These are phyloP conservation scores for Saimiri boliviensis DNA, from an alignment of 2,113 vertebrate species.

Conservation along the genomic window DNA sequence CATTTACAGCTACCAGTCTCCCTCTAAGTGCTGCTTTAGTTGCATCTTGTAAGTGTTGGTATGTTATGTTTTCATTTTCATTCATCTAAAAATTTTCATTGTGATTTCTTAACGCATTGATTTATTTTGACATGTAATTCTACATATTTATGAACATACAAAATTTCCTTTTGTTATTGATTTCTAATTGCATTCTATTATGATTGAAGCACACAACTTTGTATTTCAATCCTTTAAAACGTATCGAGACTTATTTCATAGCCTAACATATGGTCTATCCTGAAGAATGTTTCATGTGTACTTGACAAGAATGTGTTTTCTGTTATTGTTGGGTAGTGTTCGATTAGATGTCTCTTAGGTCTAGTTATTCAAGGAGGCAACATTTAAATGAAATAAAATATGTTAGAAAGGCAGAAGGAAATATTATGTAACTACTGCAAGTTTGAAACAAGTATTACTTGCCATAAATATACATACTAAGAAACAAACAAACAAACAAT, in stretches of 20 bases:
- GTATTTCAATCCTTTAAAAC: constrained; percentile 6
- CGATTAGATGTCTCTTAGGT: background rate
- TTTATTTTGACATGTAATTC: background rate
- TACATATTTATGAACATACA: background rate
- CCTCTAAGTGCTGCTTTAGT: background rate
- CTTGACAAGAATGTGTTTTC: background rate
- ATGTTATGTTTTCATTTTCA: background rate
- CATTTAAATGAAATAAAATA: constrained; percentile 34
- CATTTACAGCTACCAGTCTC: background rate
- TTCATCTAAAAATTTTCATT: background rate
- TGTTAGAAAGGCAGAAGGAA: background rate
- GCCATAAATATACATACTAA: constrained; percentile 16
- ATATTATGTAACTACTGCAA: background rate
- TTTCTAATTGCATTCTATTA: background rate
- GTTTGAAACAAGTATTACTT: constrained; percentile 13
- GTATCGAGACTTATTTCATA: constrained; percentile 2
- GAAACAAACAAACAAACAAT: constrained; percentile 10
- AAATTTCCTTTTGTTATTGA: background rate
- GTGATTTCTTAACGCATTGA: constrained; percentile 6
- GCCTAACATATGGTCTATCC: background rate
- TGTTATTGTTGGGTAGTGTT: background rate
- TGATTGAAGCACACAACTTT: background rate
- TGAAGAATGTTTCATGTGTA: background rate
- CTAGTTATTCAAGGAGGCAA: background rate
- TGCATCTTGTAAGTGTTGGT: background rate